Evolutionary conservation across 2,797 vertebrate genomes (phyloP).

Genomic region (Petrocephalus schoutedeni): DNA sequence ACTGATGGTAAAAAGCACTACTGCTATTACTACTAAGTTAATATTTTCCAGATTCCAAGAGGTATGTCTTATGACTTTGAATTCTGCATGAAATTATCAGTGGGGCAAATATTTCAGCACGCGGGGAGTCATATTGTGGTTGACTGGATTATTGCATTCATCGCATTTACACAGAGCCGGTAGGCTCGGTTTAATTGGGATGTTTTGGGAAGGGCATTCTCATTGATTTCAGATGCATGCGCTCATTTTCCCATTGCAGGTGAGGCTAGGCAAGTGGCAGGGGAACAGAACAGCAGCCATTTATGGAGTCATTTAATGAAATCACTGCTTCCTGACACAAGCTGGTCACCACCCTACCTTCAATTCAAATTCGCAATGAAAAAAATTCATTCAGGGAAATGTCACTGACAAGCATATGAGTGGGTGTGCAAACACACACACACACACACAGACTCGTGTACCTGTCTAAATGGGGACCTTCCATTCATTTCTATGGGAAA

Average conservation of each 20-base stretch:
- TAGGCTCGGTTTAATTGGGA: not conserved
- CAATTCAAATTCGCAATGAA: not conserved
- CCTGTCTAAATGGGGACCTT: too few relatives aligned
- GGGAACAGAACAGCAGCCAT: not conserved
- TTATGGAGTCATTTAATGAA: slow-evolving; percentile 9
- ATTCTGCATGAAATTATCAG: not conserved
- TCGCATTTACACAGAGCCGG: slow-evolving; percentile 1
- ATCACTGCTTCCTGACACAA: slow-evolving; percentile 10
- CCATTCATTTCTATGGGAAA: too few relatives aligned
- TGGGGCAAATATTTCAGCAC: slow-evolving; percentile 14
- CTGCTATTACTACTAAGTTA: not conserved
- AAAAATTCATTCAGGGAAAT: not conserved
- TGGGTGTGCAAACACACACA: not conserved
- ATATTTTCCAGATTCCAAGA: not conserved
- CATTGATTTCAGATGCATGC: slow-evolving; percentile 14
- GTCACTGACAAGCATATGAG: not conserved
- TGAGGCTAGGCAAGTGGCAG: not conserved
- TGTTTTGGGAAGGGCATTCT: slow-evolving; percentile 10
- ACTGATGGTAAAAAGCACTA: not conserved
- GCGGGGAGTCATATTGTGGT: not conserved
- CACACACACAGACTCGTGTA: not conserved
- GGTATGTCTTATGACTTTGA: not conserved
- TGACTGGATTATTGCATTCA: slow-evolving; percentile 22
- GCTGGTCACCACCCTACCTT: not conserved
- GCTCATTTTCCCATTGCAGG: not conserved